Conservation (phyloP, 1,140 invertebrate species). For the Bombus superbus region DNA sequence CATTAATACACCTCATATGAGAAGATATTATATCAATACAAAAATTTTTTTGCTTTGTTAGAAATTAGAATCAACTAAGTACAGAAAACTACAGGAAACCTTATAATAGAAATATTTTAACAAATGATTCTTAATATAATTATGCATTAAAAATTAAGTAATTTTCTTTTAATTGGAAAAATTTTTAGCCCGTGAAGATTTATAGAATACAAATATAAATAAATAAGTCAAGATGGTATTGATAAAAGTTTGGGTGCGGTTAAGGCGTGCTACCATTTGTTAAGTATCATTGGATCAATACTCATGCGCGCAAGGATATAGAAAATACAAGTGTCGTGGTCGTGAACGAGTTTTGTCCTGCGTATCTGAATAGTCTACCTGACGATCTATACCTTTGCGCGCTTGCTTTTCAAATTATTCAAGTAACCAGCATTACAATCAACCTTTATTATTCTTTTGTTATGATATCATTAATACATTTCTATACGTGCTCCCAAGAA, state of each 20-base stretch:
- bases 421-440: background rate
- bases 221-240: conserved; percentile 24
- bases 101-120: background rate
- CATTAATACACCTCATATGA: background rate
- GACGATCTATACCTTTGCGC: conserved; percentile 27
- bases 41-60: background rate
- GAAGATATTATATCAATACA: background rate
- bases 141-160: background rate
- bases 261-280: conserved; percentile 35
- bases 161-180: background rate
- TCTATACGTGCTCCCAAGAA: no score
- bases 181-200: background rate
- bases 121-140: background rate
- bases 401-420: background rate
- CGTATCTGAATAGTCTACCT: conserved; percentile 24
- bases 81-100: no score
- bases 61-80: background rate
- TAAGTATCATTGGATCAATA: conserved; percentile 58
- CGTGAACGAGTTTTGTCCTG: conserved; percentile 38
- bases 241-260: conserved; percentile 56
- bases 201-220: background rate
- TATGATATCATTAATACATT: background rate
- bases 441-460: background rate
- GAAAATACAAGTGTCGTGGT: conserved; percentile 40
- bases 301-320: conserved; percentile 45